Evolutionary conservation across 2,888 invertebrate genomes (phyloP).

Genomic region (Chaitophorus viminalis): DNA sequence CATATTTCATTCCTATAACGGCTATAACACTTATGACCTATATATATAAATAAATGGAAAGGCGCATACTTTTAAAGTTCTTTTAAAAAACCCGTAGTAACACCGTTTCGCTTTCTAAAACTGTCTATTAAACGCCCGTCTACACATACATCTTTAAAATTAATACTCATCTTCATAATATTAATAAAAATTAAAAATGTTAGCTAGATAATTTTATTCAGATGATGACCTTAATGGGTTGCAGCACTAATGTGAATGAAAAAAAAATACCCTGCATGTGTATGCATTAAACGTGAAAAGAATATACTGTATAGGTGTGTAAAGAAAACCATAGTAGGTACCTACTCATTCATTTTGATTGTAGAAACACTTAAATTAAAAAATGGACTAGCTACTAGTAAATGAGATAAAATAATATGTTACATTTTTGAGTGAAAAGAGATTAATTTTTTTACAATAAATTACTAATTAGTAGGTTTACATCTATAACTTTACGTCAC

Average conservation of each 20-base stretch:
- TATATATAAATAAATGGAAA: slow-evolving; percentile 7
- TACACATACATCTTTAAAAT: not conserved
- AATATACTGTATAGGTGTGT: not conserved
- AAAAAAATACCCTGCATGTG: not conserved
- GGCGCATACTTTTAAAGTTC: slow-evolving; percentile 27
- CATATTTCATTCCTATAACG: not conserved
- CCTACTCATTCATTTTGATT: too few relatives aligned
- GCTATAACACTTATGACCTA: slow-evolving; percentile 1
- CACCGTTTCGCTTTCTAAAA: slow-evolving; percentile 51
- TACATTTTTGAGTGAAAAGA: not conserved
- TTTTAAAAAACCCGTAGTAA: not conserved
- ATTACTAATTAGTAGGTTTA: not conserved
- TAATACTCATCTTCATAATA: not conserved
- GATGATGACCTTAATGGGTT: not conserved
- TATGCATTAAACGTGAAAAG: not conserved
- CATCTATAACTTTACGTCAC: not conserved
- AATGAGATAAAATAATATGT: too few relatives aligned
- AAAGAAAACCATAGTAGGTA: too few relatives aligned
- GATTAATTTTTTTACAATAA: not conserved
- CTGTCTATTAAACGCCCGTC: not conserved
- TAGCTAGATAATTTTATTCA: not conserved
- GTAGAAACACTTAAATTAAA: too few relatives aligned
- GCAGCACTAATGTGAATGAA: not conserved
- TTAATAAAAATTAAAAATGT: not conserved
- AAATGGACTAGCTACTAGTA: too few relatives aligned